A percentile compares a stretch with the other conserved stretches of the same genome.
Evolutionary conservation across 1,140 invertebrate species (phyloP).

Genomic region (Drosophila sp.): DNA sequence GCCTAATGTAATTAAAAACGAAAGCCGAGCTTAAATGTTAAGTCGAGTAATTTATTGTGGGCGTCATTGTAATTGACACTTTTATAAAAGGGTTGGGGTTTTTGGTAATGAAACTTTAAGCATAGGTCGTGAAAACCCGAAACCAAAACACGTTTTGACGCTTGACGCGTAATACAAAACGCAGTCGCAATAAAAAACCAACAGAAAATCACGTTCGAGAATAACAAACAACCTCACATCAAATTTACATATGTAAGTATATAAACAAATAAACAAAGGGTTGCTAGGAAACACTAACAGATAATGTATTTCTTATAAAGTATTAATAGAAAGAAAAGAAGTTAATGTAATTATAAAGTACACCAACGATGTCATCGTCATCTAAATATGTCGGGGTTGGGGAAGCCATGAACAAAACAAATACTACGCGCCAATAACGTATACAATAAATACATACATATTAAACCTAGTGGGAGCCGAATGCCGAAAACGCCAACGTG

Average conservation of each 20-base stretch:
- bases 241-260: slow-evolving; percentile 27
- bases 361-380: slow-evolving; percentile 44
- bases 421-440: slow-evolving; percentile 42
- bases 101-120: slow-evolving; percentile 15
- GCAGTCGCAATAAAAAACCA: slow-evolving; percentile 11
- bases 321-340: not conserved
- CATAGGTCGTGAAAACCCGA: slow-evolving; percentile 8
- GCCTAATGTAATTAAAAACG: slow-evolving; percentile 60
- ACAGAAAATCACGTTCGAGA: slow-evolving; percentile 1
- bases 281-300: not conserved
- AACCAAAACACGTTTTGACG: slow-evolving; percentile 31
- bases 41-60: slow-evolving; percentile 8
- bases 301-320: not conserved
- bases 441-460: slow-evolving; percentile 6
- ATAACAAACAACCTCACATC: not conserved
- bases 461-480: slow-evolving; percentile 40
- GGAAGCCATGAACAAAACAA: slow-evolving; percentile 42
- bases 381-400: slow-evolving; percentile 33
- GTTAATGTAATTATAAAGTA: slow-evolving; percentile 25
- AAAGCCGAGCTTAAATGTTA: slow-evolving; percentile 59
- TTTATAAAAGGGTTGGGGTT: slow-evolving; percentile 13
- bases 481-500: slow-evolving; percentile 50
- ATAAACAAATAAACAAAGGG: slow-evolving; percentile 34
- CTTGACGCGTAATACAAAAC: slow-evolving; percentile 33
- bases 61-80: slow-evolving; percentile 24